A percentile compares a stretch with the other conserved stretches of the same genome.
Conservation (phyloP, 2,888 invertebrate genomes). For the Heteromurus nitidus region DNA sequence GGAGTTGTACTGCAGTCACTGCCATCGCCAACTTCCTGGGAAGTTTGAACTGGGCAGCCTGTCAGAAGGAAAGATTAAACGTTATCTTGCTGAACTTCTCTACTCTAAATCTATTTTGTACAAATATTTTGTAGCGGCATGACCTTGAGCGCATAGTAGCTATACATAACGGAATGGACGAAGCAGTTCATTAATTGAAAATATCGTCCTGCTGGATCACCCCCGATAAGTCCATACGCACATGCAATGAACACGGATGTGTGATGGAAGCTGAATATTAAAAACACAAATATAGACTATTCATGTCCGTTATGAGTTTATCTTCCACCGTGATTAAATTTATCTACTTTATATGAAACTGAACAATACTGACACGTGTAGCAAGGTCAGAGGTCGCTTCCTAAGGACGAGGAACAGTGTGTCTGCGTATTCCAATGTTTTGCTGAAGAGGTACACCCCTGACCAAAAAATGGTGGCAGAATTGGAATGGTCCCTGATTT, state of each 20-base stretch:
- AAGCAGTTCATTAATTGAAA: constrained; percentile 37
- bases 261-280: constrained; percentile 47
- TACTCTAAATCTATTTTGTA: too few species aligned
- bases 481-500: constrained; percentile 42
- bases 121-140: too few species aligned
- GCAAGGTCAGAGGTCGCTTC: constrained; percentile 39
- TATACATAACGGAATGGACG: constrained; percentile 53
- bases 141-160: constrained; percentile 47
- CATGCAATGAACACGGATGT: constrained; percentile 35
- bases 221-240: constrained; percentile 22
- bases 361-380: constrained; percentile 28
- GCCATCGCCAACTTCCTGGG: constrained; percentile 50
- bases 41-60: constrained; percentile 45
- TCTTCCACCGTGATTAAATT: too few species aligned
- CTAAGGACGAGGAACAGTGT: constrained; percentile 33
- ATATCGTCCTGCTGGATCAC: constrained; percentile 40
- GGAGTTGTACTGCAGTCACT: constrained; percentile 33
- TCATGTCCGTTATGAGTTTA: too few species aligned
- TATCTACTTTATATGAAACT: too few species aligned
- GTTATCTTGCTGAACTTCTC: too few species aligned
- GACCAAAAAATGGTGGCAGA: constrained; percentile 34
- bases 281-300: too few species aligned
- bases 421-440: constrained; percentile 40
- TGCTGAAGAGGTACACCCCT: background rate
- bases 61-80: too few species aligned